Evolutionary conservation across 23 tunicate species (phyloP), one percentile per base, ranked within the genome.

Genomic region (Ascidia mentula): DNA sequence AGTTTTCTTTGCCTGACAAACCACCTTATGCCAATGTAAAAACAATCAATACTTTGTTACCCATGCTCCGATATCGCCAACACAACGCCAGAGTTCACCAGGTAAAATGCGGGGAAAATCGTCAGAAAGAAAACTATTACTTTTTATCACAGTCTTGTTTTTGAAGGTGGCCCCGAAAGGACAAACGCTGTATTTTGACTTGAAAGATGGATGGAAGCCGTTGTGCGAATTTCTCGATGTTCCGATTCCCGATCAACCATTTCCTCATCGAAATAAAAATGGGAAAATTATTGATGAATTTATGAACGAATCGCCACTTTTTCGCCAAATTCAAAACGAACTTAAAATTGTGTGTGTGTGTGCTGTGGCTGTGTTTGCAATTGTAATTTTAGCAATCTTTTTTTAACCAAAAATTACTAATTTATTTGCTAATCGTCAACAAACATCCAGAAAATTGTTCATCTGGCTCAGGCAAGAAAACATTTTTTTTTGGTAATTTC

Each of bases 201-300:
- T 82, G 4, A 26, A 75, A 26, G 86, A 82, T 34, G 86, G 86
- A 18, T 82, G 84, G 84, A 17, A 69, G 31, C 84, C 84, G 0
- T 69, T 80, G 13, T 80, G 84, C 39, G 37, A 80, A 34, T 82
- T 82, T 45, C 72, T 82, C 6, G 72, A 59, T 24, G 72, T 70
- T 28, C 79, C 86, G 18, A 32, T 82, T 32, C 86, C 86, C 6
- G 8, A 31, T 0, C 34, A 46, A 20, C 79, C 72, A 18, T 82
- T 82, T 82, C 86, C 86, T 20, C 86, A 82, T 33, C 45, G 72
- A 12, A 82, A 82, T 61, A 82, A 82, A 37, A 79, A 79, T 0
- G 86, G 72, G 7, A 35, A 75, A 34, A 76, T 73, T 18, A 73
- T 75, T 15, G 59, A 46, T 17, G 79, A 73, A 45, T 60, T 73